phyloP scores from a whole-genome alignment of 2,888 invertebrate genomes.

The Brachylomia viminalis region DNA sequence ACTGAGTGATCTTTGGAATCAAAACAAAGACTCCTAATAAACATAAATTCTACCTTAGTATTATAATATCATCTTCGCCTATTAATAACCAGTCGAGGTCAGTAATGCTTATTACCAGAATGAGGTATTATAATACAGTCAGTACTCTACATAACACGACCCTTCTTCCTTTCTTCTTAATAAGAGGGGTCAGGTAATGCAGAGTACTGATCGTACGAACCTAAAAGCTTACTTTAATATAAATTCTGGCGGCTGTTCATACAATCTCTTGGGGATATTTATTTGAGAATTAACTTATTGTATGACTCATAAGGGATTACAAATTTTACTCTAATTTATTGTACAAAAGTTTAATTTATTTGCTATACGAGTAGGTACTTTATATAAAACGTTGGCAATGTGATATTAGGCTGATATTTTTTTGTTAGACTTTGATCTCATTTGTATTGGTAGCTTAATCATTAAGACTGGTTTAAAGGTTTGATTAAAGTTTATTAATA shows the following conservation, averaged over 20 bases:
- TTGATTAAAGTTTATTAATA: background rate
- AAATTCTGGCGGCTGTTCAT: conserved; percentile 21
- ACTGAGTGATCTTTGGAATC: background rate
- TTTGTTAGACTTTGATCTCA: conserved; percentile 20
- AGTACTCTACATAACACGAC: too few species aligned
- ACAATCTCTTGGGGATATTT: conserved; percentile 38
- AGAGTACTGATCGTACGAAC: background rate
- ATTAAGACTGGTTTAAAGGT: background rate
- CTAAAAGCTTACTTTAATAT: conserved; percentile 28
- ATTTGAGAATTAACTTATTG: conserved; percentile 40
- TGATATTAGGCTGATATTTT: conserved; percentile 9
- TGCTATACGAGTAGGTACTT: background rate
- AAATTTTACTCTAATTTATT: conserved; percentile 34
- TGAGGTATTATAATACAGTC: background rate
- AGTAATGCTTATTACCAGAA: conserved; percentile 4
- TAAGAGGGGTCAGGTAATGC: too few species aligned
- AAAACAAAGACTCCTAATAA: background rate
- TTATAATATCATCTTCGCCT: background rate
- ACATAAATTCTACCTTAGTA: background rate
- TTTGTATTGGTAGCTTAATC: background rate
- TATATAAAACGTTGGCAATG: conserved; percentile 14
- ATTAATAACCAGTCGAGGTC: background rate
- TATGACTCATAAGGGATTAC: conserved; percentile 33
- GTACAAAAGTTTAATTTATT: conserved; percentile 46
- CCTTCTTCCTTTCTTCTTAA: too few species aligned